Base-by-base conservation (phyloP, 2,797 vertebrate species). In the Steatocranus sp. region DNA sequence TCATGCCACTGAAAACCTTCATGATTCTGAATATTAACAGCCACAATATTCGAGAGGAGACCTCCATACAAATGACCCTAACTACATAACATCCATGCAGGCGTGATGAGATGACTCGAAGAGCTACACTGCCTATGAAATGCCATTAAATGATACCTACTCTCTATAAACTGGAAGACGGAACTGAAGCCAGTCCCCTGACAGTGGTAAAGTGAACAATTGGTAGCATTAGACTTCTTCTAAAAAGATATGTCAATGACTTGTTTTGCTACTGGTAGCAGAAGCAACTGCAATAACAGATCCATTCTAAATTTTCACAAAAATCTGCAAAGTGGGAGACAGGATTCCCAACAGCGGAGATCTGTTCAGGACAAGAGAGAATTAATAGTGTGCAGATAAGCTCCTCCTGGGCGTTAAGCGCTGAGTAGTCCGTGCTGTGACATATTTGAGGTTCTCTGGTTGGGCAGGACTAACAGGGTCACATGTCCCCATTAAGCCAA, bases 331-430 rank as follows among this genome's bases (percentile, higher is more conserved):
- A 49, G 50, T 80, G 23, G 18, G 78, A 79, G 48, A 85, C 63
- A 76, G 77, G 54, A 86, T 53, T 78, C 68, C 86, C 83, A 87
- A 81, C 86, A 78, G 88, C 66, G 81, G 88, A 38, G 86, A 89
- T 81, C 36, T 91, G 88, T 83, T 86, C 77, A 84, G 90, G 84
- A 81, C 85, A 86, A 83, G 61, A 80, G 82, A 94, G 90, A 91
- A 92, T 95, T 92, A 94, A 91, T 87, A 84, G 80, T 81, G 88
- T 87, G 82, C 82, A 84, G 92, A 92, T 95, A 93, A 95, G 93
- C 94, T 89, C 87, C 85, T 90, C 84, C 89, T 87, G 76, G 81
- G 88, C 66, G 82, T 87, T 93, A 90, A 92, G 92, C 63, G 36
- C 87, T 6, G 83, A 85, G 86, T 77, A 75, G 84, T 84, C 81